Percentiles rank a stretch among this genome's conserved stretches.
Evolutionary conservation across 2,888 invertebrate genomes (phyloP).

Genomic region (Machimus atricapillus): DNA sequence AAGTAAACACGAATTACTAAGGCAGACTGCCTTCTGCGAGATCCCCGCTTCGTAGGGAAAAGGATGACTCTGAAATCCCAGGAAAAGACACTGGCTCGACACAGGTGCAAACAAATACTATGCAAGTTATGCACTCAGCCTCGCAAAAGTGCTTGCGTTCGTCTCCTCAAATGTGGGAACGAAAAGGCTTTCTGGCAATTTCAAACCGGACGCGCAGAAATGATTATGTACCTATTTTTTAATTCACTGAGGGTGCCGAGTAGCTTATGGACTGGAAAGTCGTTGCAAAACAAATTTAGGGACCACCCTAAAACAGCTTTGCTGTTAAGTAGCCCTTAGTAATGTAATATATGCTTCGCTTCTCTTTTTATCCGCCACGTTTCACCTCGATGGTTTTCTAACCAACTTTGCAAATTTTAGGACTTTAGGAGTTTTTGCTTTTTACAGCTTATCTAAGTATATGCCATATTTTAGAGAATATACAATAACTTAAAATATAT

Average conservation of each 20-base stretch:
- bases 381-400: no score
- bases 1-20: conserved; percentile 5
- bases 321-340: not conserved
- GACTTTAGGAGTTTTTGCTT: no score
- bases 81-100: not conserved
- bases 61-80: not conserved
- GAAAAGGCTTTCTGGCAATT: not conserved
- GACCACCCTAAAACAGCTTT: not conserved
- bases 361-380: no score
- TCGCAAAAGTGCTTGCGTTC: not conserved
- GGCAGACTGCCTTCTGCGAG: not conserved
- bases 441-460: no score
- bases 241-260: not conserved
- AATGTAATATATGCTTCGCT: no score
- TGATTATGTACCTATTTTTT: not conserved
- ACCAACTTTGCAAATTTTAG: no score
- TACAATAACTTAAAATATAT: no score
- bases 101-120: not conserved
- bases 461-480: no score
- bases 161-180: not conserved
- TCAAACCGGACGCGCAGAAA: not conserved
- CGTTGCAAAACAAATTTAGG: not conserved
- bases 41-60: not conserved
- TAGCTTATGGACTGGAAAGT: not conserved
- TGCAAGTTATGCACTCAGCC: not conserved